These are phyloP conservation scores for Platichthys stellatus DNA, from an alignment of 2,113 vertebrate genomes.

Conservation along the genomic window DNA sequence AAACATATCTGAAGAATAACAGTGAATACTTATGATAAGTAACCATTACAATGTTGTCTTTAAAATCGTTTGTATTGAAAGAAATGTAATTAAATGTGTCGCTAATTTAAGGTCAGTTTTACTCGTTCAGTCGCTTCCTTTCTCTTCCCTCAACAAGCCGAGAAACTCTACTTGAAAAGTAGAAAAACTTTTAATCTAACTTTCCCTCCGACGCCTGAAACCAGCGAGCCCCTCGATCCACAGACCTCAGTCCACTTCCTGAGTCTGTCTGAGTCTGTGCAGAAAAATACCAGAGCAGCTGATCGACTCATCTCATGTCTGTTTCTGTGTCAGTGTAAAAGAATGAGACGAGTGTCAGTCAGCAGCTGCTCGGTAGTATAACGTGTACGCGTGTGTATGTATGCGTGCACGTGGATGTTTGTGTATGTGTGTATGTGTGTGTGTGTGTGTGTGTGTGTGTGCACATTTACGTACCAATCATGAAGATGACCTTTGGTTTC, in stretches of 20 bases:
- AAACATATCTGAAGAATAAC: not conserved
- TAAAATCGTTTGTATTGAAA: not conserved
- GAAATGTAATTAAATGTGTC: too few species aligned
- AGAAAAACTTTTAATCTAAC: not conserved
- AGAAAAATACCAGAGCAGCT: too few species aligned
- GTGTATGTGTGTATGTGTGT: not conserved
- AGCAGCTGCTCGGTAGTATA: not conserved
- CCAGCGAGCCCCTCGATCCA: not conserved
- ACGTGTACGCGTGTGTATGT: not conserved
- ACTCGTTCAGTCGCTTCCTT: too few species aligned
- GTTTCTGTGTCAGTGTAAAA: not conserved
- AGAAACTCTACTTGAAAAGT: too few species aligned
- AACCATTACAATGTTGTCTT: not conserved
- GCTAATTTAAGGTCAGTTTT: too few species aligned
- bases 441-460: not conserved
- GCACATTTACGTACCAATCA: constrained; percentile 87
- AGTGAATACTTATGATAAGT: not conserved
- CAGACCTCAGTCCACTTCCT: too few species aligned
- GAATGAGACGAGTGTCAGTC: not conserved
- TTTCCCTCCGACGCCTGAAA: not conserved
- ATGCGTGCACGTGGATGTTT: not conserved
- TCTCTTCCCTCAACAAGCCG: too few species aligned
- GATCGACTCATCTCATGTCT: not conserved
- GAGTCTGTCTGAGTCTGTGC: too few species aligned
- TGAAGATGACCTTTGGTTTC: constrained; percentile 92